Evolutionary conservation across 2,113 vertebrate genomes (phyloP).

Genomic region (Hippocampus mohnikei): DNA sequence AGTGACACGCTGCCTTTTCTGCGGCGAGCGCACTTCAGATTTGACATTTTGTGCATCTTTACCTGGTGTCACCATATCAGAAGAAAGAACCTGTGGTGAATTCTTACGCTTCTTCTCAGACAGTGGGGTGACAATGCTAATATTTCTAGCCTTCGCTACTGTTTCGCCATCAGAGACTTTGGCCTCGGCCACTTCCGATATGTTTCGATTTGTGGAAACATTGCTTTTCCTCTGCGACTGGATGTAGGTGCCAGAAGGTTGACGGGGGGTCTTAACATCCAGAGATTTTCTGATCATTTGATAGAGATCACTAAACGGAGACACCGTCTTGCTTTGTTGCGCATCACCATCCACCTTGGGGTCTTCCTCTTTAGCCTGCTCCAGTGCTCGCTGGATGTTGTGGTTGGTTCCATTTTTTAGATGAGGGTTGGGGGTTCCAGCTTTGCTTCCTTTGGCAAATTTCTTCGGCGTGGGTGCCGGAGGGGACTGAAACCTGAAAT

Average conservation of each 20-base stretch:
- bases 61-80: background rate
- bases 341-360: conserved; percentile 30
- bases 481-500: conserved; percentile 79
- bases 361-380: conserved; percentile 46
- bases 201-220: background rate
- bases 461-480: conserved; percentile 70
- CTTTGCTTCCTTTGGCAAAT: conserved; percentile 60
- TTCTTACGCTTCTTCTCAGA: conserved; percentile 47
- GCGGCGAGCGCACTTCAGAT: conserved; percentile 13
- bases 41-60: background rate
- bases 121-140: conserved; percentile 28
- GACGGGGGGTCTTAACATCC: conserved; percentile 57
- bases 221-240: conserved; percentile 33
- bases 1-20: conserved; percentile 28
- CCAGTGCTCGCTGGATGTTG: conserved; percentile 48
- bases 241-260: conserved; percentile 37
- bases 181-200: conserved; percentile 17
- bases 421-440: conserved; percentile 71
- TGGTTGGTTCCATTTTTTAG: conserved; percentile 71
- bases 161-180: conserved; percentile 2
- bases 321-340: conserved; percentile 50
- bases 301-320: conserved; percentile 80
- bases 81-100: conserved; percentile 14
- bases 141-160: background rate
- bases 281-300: conserved; percentile 77